Percentiles rank a stretch among this genome's conserved stretches.
These are phyloP conservation scores for Pocillopora meandrina DNA, from an alignment of 92 coral and sea anemone species.

Conservation along the genomic window DNA sequence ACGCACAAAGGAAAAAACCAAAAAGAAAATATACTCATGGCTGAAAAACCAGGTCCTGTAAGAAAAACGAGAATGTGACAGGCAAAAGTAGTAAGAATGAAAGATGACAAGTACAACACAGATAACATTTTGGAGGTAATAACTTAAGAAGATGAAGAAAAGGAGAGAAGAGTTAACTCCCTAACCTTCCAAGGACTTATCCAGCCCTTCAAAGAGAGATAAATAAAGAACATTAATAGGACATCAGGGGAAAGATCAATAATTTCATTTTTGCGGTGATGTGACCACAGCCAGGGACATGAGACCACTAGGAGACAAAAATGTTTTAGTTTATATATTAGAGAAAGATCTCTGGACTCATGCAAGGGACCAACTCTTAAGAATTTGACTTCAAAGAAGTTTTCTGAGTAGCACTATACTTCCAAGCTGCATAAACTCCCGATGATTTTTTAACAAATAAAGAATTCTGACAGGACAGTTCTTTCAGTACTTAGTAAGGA, in stretches of 20 bases:
- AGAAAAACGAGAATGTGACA: neutral
- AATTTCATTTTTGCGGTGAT: neutral
- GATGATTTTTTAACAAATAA: no score
- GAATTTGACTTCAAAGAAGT: no score
- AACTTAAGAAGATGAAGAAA: neutral
- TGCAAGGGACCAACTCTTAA: no score
- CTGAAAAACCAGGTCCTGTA: neutral
- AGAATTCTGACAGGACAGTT: no score
- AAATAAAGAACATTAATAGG: neutral
- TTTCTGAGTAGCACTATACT: no score
- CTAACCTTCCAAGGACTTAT: constrained; percentile 33
- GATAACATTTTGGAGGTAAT: neutral
- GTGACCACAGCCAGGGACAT: neutral
- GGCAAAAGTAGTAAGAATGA: neutral
- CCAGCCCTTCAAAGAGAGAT: constrained; percentile 24
- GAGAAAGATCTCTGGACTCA: neutral
- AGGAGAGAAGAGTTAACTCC: neutral
- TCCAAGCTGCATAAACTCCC: no score
- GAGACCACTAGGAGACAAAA: no score
- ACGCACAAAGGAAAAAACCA: neutral
- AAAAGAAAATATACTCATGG: neutral
- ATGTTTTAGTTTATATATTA: no score
- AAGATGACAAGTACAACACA: no score
- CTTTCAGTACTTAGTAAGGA: no score
- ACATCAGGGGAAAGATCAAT: neutral